These are phyloP conservation scores for Ecdyonurus torrentis DNA, from an alignment of 2,888 invertebrate species.

Conservation along the genomic window DNA sequence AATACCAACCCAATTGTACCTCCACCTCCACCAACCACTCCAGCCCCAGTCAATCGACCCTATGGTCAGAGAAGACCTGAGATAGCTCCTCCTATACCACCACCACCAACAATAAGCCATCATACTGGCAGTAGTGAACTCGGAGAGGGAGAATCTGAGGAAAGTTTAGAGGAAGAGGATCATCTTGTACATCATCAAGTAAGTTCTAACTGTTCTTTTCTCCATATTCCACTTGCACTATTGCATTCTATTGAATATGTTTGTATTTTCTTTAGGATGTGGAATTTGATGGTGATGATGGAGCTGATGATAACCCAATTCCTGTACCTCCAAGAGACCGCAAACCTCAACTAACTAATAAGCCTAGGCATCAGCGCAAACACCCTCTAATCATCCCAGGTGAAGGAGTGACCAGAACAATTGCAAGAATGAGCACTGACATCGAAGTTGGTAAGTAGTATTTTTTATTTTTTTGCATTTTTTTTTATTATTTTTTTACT, in stretches of 20 bases:
- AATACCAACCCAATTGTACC: background rate
- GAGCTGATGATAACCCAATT: constrained; percentile 44
- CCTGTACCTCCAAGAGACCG: constrained; percentile 65
- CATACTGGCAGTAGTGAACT: background rate
- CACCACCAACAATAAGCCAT: background rate
- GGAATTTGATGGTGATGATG: constrained; percentile 15
- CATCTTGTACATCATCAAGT: background rate
- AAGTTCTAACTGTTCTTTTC: background rate
- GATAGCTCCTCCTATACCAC: background rate
- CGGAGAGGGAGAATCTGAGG: background rate
- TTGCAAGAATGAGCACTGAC: constrained; percentile 13
- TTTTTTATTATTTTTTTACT: too few relatives aligned
- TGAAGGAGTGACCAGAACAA: constrained; percentile 13
- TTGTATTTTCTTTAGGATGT: constrained; percentile 8
- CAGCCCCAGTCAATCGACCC: background rate
- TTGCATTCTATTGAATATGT: too few relatives aligned
- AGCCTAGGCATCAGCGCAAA: constrained; percentile 60
- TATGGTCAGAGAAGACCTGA: background rate
- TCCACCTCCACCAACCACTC: background rate
- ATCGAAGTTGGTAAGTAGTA: background rate
- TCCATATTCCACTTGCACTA: too few relatives aligned
- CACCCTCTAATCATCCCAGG: constrained; percentile 63
- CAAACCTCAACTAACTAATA: constrained; percentile 35
- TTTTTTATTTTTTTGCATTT: too few relatives aligned
- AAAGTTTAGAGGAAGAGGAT: background rate